Evolutionary conservation across 2,797 vertebrate species (phyloP).

Genomic region (Acipenser ruthenus): DNA sequence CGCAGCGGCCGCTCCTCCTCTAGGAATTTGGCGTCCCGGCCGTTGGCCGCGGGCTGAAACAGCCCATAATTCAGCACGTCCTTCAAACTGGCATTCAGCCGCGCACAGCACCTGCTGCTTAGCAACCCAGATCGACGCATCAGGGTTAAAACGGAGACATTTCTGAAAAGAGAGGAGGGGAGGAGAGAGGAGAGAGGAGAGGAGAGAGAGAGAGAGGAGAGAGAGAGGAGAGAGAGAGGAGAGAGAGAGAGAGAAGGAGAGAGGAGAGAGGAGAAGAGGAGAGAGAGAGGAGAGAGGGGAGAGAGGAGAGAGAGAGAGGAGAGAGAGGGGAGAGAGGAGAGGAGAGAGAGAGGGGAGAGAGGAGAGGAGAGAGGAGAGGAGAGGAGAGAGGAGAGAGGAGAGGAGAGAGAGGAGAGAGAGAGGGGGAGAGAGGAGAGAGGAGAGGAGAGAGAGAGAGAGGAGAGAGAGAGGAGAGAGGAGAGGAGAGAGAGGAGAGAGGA

Average conservation of each 20-base stretch:
- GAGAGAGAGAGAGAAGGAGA: conserved; percentile 5
- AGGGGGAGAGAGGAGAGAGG: background rate
- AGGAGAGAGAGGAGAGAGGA: background rate
- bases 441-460: background rate
- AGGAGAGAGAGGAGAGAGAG: conserved; percentile 6
- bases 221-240: background rate
- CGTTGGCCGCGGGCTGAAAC: conserved; percentile 87
- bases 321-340: background rate
- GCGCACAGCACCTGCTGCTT: conserved; percentile 92
- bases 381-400: conserved; percentile 9
- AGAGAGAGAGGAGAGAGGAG: background rate
- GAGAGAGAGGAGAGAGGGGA: conserved; percentile 2
- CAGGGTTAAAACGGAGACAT: conserved; percentile 86
- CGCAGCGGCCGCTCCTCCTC: conserved; percentile 85
- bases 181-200: conserved; percentile 8
- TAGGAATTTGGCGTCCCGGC: conserved; percentile 86
- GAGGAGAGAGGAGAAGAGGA: background rate
- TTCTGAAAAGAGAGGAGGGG: conserved; percentile 55
- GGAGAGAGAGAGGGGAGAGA: background rate
- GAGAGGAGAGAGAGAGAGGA: background rate
- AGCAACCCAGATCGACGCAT: conserved; percentile 86
- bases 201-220: conserved; percentile 10
- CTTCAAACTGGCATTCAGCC: conserved; percentile 83
- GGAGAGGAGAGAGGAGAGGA: background rate
- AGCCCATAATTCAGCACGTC: conserved; percentile 90